Evolutionary conservation across 1,140 invertebrate species (phyloP).

Genomic region (Drosophila quadrilineata): DNA sequence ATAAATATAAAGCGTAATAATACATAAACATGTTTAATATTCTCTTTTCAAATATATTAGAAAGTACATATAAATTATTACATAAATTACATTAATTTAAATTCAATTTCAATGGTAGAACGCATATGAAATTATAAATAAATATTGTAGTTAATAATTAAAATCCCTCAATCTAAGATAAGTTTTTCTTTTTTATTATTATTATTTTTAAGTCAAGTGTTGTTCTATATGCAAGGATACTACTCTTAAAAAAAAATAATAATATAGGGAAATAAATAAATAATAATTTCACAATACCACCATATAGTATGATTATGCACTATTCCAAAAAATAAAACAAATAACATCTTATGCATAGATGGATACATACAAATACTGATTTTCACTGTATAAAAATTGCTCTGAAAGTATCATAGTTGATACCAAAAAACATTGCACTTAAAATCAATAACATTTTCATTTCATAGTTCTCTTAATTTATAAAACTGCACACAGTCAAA

Average conservation of each 20-base stretch:
- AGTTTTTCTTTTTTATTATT: too few relatives aligned
- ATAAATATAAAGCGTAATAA: slow-evolving; percentile 76
- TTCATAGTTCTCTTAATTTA: slow-evolving; percentile 18
- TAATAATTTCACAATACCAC: too few relatives aligned
- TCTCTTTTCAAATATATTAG: slow-evolving; percentile 20
- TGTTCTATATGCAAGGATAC: too few relatives aligned
- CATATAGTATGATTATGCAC: too few relatives aligned
- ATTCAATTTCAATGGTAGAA: too few relatives aligned
- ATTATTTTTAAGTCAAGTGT: too few relatives aligned
- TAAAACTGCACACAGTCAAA: slow-evolving; percentile 22
- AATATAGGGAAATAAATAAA: slow-evolving; percentile 19
- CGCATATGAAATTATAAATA: too few relatives aligned
- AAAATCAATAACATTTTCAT: slow-evolving; percentile 47
- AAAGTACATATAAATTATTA: slow-evolving; percentile 23
- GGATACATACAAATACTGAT: slow-evolving; percentile 17
- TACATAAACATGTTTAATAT: slow-evolving; percentile 67
- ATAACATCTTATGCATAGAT: slow-evolving; percentile 25
- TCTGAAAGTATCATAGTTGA: slow-evolving; percentile 55
- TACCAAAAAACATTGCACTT: slow-evolving; percentile 56
- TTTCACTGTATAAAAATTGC: slow-evolving; percentile 54
- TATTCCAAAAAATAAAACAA: slow-evolving; percentile 18
- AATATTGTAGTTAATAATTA: too few relatives aligned
- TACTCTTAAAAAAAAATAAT: slow-evolving; percentile 41
- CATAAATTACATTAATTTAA: slow-evolving; percentile 13
- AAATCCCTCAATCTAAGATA: too few relatives aligned